phyloP scores from a whole-genome alignment of 2,113 vertebrate genomes.

The Carassius gibelio region DNA sequence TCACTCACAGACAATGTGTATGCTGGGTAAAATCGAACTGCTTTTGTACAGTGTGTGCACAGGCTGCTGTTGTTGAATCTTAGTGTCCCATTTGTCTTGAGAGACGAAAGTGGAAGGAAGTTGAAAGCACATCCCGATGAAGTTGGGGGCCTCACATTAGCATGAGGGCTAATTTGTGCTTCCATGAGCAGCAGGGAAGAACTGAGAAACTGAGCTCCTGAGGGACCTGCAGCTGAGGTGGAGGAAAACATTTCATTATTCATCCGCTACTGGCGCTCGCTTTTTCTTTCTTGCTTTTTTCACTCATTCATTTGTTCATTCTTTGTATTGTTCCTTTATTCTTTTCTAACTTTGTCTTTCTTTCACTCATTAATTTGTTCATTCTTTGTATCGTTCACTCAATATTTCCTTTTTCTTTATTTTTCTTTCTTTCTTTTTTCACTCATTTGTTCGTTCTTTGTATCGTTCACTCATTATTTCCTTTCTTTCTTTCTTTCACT shows the following conservation, averaged over 20 bases:
- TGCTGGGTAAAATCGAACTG: background rate
- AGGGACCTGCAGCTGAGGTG: slow-evolving; percentile 44
- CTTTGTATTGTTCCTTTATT: too few species aligned
- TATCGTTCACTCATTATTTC: too few species aligned
- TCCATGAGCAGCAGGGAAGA: slow-evolving; percentile 43
- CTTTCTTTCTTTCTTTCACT: too few species aligned
- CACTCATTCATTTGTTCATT: too few species aligned
- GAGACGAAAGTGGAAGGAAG: background rate
- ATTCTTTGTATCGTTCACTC: too few species aligned
- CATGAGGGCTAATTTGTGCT: slow-evolving; percentile 49
- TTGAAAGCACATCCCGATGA: slow-evolving; percentile 34
- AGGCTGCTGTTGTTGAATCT: slow-evolving; percentile 12
- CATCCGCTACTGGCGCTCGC: slow-evolving; percentile 32
- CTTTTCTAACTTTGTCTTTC: background rate
- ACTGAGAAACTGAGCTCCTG: slow-evolving; percentile 35
- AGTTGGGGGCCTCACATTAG: slow-evolving; percentile 19
- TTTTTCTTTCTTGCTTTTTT: background rate
- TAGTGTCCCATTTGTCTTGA: slow-evolving; percentile 6
- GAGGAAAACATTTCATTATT: slow-evolving; percentile 56
- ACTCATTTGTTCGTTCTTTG: too few species aligned
- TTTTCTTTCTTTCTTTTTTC: too few species aligned
- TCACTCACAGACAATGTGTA: background rate
- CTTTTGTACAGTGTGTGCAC: background rate
- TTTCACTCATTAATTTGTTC: too few species aligned
- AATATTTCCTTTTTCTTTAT: too few species aligned